These are phyloP conservation scores for Hippopotamyrus pictus DNA, from an alignment of 2,797 vertebrate genomes.

Conservation along the genomic window DNA sequence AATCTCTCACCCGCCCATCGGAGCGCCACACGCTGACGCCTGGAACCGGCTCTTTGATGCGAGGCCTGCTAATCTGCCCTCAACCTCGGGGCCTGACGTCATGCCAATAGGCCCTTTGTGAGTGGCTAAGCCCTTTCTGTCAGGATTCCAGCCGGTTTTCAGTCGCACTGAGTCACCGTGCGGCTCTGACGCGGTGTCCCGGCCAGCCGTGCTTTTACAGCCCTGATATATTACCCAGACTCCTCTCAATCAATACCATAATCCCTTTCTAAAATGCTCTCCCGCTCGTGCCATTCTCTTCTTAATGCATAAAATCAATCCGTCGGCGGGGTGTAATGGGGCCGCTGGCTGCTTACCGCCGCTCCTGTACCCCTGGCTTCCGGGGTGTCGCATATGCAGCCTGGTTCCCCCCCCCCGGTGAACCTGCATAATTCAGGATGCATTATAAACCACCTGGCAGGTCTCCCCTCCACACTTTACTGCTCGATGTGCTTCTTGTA, in stretches of 20 bases:
- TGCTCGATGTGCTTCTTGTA: background rate
- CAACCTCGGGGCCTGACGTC: conserved; percentile 17
- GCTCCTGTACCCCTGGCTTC: background rate
- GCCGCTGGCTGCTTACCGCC: background rate
- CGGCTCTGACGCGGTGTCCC: background rate
- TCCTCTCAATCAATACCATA: conserved; percentile 7
- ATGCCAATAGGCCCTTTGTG: conserved; percentile 20
- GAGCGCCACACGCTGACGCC: background rate
- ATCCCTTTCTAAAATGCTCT: conserved; percentile 16
- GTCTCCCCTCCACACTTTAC: background rate
- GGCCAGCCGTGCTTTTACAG: conserved; percentile 1
- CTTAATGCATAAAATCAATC: conserved; percentile 18
- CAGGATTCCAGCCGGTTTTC: conserved; percentile 16
- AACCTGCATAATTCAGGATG: background rate
- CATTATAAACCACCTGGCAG: background rate
- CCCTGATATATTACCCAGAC: conserved; percentile 12
- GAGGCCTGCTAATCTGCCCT: conserved; percentile 3
- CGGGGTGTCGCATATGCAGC: background rate
- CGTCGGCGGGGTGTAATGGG: background rate
- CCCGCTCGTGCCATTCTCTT: background rate
- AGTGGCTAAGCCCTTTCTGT: conserved; percentile 21
- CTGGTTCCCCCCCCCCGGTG: background rate
- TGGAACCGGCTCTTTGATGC: conserved; percentile 12
- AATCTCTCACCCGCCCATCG: background rate
- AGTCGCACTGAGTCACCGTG: conserved; percentile 18